Evolutionary conservation across 1,140 invertebrate genomes (phyloP).

Genomic region (Plodia interpunctella): DNA sequence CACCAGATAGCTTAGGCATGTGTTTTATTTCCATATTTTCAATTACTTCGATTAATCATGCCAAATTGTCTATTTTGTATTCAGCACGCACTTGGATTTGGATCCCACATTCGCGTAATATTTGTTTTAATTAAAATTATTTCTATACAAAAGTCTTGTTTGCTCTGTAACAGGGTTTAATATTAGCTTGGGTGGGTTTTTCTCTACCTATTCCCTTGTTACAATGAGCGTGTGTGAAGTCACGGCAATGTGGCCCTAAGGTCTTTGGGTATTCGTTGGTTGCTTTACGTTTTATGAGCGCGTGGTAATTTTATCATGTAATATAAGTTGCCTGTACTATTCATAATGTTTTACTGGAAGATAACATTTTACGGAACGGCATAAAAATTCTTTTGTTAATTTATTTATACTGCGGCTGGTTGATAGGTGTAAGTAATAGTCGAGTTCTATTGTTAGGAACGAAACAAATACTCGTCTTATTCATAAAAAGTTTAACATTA

Average conservation of each 20-base stretch:
- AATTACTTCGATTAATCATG: constrained; percentile 22
- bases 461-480: no score
- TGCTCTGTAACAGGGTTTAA: constrained; percentile 38
- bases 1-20: not conserved
- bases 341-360: constrained; percentile 8
- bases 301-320: constrained; percentile 31
- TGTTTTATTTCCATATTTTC: constrained; percentile 12
- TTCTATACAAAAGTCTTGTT: constrained; percentile 33
- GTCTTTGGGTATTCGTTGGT: constrained; percentile 41
- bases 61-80: constrained; percentile 28
- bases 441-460: not conserved
- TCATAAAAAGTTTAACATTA: no score
- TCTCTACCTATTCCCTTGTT: constrained; percentile 54
- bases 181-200: constrained; percentile 47
- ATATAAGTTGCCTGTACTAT: constrained; percentile 16
- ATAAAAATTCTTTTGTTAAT: constrained; percentile 6
- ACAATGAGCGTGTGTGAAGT: constrained; percentile 49
- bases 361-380: constrained; percentile 7
- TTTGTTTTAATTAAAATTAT: constrained; percentile 49
- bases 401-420: not conserved
- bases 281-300: constrained; percentile 39
- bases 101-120: constrained; percentile 25
- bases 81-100: constrained; percentile 13
- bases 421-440: not conserved
- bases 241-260: constrained; percentile 40